Evolutionary conservation across 2,888 invertebrate genomes (phyloP).

Genomic region (Chrysomela aeneicollis): DNA sequence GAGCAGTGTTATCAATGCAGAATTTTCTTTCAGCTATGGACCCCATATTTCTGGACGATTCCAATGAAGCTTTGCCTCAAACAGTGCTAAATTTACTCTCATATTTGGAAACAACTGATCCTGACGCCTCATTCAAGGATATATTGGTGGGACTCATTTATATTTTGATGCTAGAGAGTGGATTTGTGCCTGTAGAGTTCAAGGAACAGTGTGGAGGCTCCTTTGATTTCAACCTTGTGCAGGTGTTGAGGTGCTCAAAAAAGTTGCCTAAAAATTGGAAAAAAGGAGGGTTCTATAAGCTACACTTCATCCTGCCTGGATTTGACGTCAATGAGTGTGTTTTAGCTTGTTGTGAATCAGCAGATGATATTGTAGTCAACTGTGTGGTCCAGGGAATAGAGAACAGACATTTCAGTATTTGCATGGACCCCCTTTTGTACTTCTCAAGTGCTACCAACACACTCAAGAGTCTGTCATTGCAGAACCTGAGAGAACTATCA

Average conservation of each 20-base stretch:
- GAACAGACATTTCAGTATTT: slow-evolving; percentile 40
- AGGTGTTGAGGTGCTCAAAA: slow-evolving; percentile 42
- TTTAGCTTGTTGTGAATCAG: slow-evolving; percentile 46
- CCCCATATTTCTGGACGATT: slow-evolving; percentile 55
- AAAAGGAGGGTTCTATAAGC: slow-evolving; percentile 42
- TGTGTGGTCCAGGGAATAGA: slow-evolving; percentile 48
- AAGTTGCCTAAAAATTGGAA: slow-evolving; percentile 51
- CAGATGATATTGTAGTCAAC: slow-evolving; percentile 56
- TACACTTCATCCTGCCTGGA: slow-evolving; percentile 48
- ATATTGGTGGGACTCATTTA: slow-evolving; percentile 56
- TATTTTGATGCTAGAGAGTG: slow-evolving; percentile 57
- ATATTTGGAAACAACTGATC: slow-evolving; percentile 39
- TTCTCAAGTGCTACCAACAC: slow-evolving; percentile 43
- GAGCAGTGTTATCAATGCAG: slow-evolving; percentile 21
- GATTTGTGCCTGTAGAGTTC: slow-evolving; percentile 53
- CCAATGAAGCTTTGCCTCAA: slow-evolving; percentile 48
- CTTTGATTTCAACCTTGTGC: slow-evolving; percentile 46
- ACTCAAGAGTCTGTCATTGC: slow-evolving; percentile 43
- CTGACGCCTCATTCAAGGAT: slow-evolving; percentile 46
- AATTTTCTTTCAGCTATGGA: slow-evolving; percentile 54
- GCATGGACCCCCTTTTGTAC: slow-evolving; percentile 54
- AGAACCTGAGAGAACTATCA: slow-evolving; percentile 54
- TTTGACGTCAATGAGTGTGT: slow-evolving; percentile 47
- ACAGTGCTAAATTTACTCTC: slow-evolving; percentile 50
- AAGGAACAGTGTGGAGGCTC: slow-evolving; percentile 29